phyloP scores from a whole-genome alignment of 2,113 vertebrate genomes.

The Oenanthe oenanthe region DNA sequence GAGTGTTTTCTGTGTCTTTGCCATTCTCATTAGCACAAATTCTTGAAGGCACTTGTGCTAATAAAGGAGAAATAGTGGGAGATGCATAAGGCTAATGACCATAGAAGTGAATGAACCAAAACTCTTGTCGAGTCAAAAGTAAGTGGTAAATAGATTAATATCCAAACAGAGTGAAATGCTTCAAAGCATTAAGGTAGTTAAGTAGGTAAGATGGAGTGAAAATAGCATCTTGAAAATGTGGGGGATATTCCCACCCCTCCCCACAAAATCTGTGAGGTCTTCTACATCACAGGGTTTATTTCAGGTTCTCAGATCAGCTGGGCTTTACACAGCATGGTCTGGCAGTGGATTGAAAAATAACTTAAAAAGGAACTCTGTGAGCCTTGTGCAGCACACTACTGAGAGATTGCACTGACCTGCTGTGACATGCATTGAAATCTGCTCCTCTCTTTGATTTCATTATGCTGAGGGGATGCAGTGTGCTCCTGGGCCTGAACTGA shows the following conservation, averaged over 20 bases:
- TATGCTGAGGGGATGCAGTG: not conserved
- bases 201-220: not conserved
- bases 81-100: not conserved
- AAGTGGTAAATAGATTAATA: not conserved
- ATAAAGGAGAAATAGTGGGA: not conserved
- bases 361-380: not conserved
- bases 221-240: not conserved
- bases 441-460: conserved; percentile 22
- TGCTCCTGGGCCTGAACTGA: not conserved
- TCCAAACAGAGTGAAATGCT: not conserved
- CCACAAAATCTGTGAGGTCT: not conserved
- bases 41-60: conserved; percentile 1
- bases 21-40: not conserved
- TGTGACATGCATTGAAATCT: not conserved
- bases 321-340: not conserved
- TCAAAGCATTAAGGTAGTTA: not conserved
- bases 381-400: not conserved
- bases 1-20: not conserved
- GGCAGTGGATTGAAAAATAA: not conserved
- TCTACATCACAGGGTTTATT: not conserved
- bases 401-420: not conserved
- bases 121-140: not conserved
- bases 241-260: not conserved
- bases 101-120: not conserved
- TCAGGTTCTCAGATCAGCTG: not conserved